These are phyloP conservation scores for Siniperca obscura DNA, from an alignment of 2,797 vertebrate genomes.

Conservation along the genomic window DNA sequence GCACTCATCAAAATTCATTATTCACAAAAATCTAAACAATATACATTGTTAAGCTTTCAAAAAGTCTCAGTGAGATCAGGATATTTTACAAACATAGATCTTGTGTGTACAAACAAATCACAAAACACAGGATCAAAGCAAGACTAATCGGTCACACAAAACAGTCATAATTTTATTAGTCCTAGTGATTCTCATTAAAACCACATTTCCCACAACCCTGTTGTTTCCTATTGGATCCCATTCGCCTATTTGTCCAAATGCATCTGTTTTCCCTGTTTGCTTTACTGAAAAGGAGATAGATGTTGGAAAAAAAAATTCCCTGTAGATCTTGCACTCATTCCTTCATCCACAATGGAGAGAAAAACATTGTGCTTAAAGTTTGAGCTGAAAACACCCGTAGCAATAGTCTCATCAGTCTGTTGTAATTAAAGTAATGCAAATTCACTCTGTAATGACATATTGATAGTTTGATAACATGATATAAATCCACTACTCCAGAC, in stretches of 20 bases:
- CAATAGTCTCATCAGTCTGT: background rate
- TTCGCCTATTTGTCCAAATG: background rate
- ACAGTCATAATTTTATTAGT: background rate
- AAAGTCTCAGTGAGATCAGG: background rate
- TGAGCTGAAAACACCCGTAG: background rate
- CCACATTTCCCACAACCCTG: background rate
- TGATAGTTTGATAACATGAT: background rate
- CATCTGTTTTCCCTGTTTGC: background rate
- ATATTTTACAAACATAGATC: background rate
- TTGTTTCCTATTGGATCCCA: background rate
- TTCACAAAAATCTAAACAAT: background rate
- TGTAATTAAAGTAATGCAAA: background rate
- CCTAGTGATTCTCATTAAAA: background rate
- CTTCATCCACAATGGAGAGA: background rate
- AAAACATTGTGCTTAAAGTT: background rate
- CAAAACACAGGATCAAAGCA: background rate
- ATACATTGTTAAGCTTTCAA: background rate
- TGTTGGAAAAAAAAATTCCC: background rate
- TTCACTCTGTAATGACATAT: background rate
- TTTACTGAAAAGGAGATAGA: background rate
- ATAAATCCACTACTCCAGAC: background rate
- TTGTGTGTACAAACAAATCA: background rate
- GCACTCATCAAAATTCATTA: slow-evolving; percentile 14
- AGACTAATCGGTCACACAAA: background rate
- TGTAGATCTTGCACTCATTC: background rate